Evolutionary conservation across 1,140 invertebrate species (phyloP).

Genomic region (Ooceraea biroi): DNA sequence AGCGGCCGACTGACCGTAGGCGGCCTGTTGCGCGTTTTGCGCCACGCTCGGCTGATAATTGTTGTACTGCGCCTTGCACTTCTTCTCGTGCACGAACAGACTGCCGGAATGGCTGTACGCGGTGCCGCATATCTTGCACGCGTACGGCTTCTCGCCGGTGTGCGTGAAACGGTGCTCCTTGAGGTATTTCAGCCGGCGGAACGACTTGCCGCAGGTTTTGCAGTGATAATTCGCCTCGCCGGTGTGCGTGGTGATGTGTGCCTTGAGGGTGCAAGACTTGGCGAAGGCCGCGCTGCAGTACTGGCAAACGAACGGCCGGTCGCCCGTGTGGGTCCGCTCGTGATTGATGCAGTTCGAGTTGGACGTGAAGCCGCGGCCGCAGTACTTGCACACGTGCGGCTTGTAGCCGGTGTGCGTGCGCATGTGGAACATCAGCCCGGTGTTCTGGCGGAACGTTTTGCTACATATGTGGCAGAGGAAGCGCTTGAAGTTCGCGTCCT

Average conservation of each 20-base stretch:
- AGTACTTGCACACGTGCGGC: slow-evolving; percentile 90
- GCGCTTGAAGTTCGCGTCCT: slow-evolving; percentile 79
- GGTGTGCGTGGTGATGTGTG: slow-evolving; percentile 83
- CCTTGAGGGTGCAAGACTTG: slow-evolving; percentile 85
- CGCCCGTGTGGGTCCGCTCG: slow-evolving; percentile 88
- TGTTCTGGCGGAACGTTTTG: slow-evolving; percentile 83
- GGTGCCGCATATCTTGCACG: slow-evolving; percentile 90
- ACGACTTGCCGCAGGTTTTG: slow-evolving; percentile 87
- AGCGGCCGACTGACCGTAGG: slow-evolving; percentile 66
- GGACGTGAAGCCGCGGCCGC: slow-evolving; percentile 89
- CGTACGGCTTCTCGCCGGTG: slow-evolving; percentile 92
- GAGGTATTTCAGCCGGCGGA: slow-evolving; percentile 86
- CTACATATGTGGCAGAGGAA: slow-evolving; percentile 83
- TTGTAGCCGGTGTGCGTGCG: slow-evolving; percentile 91
- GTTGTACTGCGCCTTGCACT: slow-evolving; percentile 80
- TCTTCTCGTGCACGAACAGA: slow-evolving; percentile 83
- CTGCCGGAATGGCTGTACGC: slow-evolving; percentile 83
- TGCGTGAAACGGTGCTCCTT: slow-evolving; percentile 88
- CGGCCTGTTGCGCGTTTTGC: slow-evolving; percentile 62
- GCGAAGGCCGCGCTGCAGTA: slow-evolving; percentile 85
- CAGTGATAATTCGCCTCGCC: slow-evolving; percentile 84
- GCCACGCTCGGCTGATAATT: slow-evolving; percentile 67
- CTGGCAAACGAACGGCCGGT: slow-evolving; percentile 88
- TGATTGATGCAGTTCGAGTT: slow-evolving; percentile 86
- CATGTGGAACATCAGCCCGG: slow-evolving; percentile 88